Evolutionary conservation across 2,888 invertebrate genomes (phyloP), one percentile per base, ranked within the genome.

Genomic region (Philopedon plagiatum): DNA sequence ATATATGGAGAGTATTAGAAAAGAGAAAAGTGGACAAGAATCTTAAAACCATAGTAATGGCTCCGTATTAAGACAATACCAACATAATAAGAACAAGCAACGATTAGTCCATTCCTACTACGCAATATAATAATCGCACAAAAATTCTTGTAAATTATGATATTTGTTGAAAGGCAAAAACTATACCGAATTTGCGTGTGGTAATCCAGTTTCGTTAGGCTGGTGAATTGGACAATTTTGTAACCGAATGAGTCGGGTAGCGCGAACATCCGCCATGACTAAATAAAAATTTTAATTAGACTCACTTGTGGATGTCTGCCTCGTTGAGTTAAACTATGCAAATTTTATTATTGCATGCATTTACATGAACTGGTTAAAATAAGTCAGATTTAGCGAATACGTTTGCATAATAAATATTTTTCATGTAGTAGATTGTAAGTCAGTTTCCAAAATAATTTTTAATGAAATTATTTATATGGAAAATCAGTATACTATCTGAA

Each of bases 91-190:
- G n/a, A n/a, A n/a, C n/a, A n/a, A n/a, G n/a, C n/a, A n/a, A n/a
- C n/a, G n/a, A n/a, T n/a, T n/a, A n/a, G n/a, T n/a, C n/a, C n/a
- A n/a, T n/a, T n/a, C n/a, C n/a, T n/a, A n/a, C n/a, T n/a, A n/a
- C n/a, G n/a, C n/a, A n/a, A n/a, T n/a, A n/a, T n/a, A n/a, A n/a
- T n/a, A n/a, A n/a, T n/a, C n/a, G n/a, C 26, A 64, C 13, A 23
- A 51, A 65, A 65, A 65, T 65, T 65, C 2, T 19, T 26, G 18
- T 44, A 56, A 65, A 56, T 65, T 65, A 15, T 15, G 37, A n/a
- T 56, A 56, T 65, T 65, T 63, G 65, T 56, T 65, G 56, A 54
- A 39, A 49, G n/a, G n/a, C n/a, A n/a, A n/a, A n/a, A n/a, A n/a
- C 37, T 51, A 56, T 13, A 9, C 56, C 19, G 51, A 62, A 62